Conservation (phyloP, 2,113 vertebrate genomes). For the Brienomyrus brachyistius region DNA sequence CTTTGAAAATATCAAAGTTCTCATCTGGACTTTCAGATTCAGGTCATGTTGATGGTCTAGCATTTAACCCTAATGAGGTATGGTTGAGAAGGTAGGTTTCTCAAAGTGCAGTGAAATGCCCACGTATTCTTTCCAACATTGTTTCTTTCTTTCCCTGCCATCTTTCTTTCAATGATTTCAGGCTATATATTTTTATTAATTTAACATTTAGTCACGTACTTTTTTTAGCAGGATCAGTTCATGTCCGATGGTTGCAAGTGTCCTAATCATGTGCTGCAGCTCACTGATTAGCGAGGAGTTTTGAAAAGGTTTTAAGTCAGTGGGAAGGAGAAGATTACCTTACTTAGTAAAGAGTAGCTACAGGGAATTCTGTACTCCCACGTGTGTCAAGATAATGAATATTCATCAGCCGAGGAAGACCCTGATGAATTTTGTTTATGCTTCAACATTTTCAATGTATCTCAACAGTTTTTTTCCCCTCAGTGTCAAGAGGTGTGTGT, state of each 20-base stretch:
- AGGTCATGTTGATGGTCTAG: not conserved
- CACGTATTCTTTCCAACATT: not conserved
- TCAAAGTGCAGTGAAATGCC: not conserved
- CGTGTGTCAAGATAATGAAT: not conserved
- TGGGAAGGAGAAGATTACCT: not conserved
- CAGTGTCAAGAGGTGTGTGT: not conserved
- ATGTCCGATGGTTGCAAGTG: not conserved
- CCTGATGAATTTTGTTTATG: no score
- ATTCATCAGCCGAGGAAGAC: not conserved
- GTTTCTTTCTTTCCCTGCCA: not conserved
- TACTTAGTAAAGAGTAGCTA: not conserved
- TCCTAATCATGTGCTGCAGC: not conserved
- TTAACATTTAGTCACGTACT: not conserved
- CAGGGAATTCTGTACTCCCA: not conserved
- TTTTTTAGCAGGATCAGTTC: not conserved
- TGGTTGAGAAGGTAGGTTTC: not conserved
- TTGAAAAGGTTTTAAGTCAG: not conserved
- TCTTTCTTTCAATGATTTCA: not conserved
- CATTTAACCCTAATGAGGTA: not conserved
- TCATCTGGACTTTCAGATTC: not conserved
- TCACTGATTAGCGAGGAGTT: not conserved
- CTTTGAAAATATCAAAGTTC: slow-evolving; percentile 11
- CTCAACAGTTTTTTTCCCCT: not conserved
- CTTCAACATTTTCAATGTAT: not conserved
- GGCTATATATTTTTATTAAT: not conserved